These are phyloP conservation scores for Dascillus cervinus DNA, from an alignment of 2,888 invertebrate genomes.

Conservation along the genomic window DNA sequence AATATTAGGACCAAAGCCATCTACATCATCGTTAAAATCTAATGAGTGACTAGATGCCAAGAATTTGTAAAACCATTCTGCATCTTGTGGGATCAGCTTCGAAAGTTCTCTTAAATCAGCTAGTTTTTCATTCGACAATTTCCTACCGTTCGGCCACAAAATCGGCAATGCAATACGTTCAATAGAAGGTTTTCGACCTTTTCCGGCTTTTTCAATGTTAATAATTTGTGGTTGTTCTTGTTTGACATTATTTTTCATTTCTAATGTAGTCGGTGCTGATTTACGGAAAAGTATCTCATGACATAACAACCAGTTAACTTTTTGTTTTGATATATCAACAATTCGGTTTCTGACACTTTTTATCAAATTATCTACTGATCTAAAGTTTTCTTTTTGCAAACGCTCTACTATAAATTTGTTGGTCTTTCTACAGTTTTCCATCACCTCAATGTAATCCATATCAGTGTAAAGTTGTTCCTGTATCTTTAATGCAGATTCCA, in stretches of 20 bases:
- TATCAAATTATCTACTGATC: slow-evolving; percentile 9
- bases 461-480: slow-evolving; percentile 17
- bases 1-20: slow-evolving; percentile 3
- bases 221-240: slow-evolving; percentile 1
- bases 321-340: slow-evolving; percentile 11
- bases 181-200: too few species aligned
- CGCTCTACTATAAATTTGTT: slow-evolving; percentile 15
- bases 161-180: too few species aligned
- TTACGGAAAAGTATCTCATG: slow-evolving; percentile 10
- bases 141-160: slow-evolving; percentile 5
- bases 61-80: slow-evolving; percentile 5
- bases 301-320: slow-evolving; percentile 15
- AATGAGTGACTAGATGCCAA: too few species aligned
- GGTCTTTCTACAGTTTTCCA: slow-evolving; percentile 19
- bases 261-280: slow-evolving; percentile 7
- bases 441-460: slow-evolving; percentile 18
- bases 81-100: slow-evolving; percentile 4
- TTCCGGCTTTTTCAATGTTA: slow-evolving; percentile 6
- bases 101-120: slow-evolving; percentile 2
- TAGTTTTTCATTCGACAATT: slow-evolving; percentile 4
- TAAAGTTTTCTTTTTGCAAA: slow-evolving; percentile 13
- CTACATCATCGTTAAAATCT: slow-evolving; percentile 5
- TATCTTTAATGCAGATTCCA: slow-evolving; percentile 19
- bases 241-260: slow-evolving; percentile 4
- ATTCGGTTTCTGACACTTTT: slow-evolving; percentile 16